Base-by-base conservation (phyloP, 1,140 invertebrate species). In the Yoshiicerus persimilis region DNA sequence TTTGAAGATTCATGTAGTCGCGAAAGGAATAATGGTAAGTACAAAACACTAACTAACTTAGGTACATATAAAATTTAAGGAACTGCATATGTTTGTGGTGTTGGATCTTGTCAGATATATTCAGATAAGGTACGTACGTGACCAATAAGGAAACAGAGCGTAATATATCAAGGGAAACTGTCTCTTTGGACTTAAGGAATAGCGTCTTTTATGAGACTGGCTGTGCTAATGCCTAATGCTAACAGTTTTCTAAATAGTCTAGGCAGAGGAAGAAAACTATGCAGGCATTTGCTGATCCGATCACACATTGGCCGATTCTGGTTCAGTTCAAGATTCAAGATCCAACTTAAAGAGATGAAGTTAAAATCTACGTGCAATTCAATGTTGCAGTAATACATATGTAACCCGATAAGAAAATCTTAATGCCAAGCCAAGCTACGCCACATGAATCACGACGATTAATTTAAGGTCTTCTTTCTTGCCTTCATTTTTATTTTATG, bases 401-500 rank as follows among this genome's bases (percentile, higher is more conserved):
- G 64, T 27, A 66, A 27, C 64, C 25, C 23, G 25, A 70, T 70
- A 70, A 66, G 25, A 30, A 27, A 70, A 32, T 70, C 27, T 30
- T 70, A 70, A 70, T 32, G 66, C 13, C 66, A 70, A 30, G 66
- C 30, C 66, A 70, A 13, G 75, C 75, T 36, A 80, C 34, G 32
- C 34, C 75, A 34, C 75, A 80, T 34, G 75, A 80, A 80, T 80
- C 75, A 36, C 16, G 27, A 80, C 20, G 47, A 80, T 80, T 80
- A 36, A 80, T 36, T 80, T 80, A 80, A 80, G 75, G 20, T 34
- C 30, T 80, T 80, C 75, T 80, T 80, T 80, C 75, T 80, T 34
- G 75, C 20, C 32, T 80, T 36, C 75, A 80, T 23, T 80, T 80
- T 80, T 80, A 80, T n/a, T 80, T 80, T 80, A 38, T 80, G 75